A percentile compares a stretch with the other conserved stretches of the same genome.
phyloP scores from a whole-genome alignment of 2,888 invertebrate genomes.

The Caenorhabditis sinica region DNA sequence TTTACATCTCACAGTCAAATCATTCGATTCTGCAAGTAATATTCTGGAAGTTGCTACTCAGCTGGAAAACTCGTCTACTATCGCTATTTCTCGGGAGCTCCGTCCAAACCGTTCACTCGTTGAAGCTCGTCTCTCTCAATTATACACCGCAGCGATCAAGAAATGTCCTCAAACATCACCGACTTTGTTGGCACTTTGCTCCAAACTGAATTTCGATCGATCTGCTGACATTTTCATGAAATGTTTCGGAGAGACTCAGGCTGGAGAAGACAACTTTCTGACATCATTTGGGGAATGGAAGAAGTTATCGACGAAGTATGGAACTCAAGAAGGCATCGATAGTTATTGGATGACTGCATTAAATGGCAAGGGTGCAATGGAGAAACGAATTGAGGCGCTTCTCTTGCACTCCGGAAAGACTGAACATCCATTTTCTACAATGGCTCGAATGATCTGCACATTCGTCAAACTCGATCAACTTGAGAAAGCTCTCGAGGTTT shows the following conservation, averaged over 20 bases:
- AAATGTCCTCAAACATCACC: constrained; percentile 14
- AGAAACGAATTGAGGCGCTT: constrained; percentile 41
- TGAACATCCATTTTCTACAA: constrained; percentile 67
- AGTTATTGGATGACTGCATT: constrained; percentile 54
- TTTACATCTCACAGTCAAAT: constrained; percentile 19
- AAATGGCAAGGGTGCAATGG: not conserved
- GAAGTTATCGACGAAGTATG: constrained; percentile 45
- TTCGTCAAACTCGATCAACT: constrained; percentile 45
- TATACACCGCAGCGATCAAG: constrained; percentile 37
- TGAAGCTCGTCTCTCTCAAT: not conserved
- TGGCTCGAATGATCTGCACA: constrained; percentile 60
- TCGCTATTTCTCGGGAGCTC: constrained; percentile 23
- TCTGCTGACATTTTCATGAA: constrained; percentile 52
- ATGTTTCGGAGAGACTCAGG: constrained; percentile 19
- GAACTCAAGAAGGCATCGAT: constrained; percentile 57
- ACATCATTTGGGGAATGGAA: constrained; percentile 58
- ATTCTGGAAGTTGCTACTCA: constrained; percentile 1
- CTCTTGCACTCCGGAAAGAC: constrained; percentile 47
- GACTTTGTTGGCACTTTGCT: constrained; percentile 29
- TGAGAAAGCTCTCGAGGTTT: constrained; percentile 48
- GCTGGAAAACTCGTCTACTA: constrained; percentile 1
- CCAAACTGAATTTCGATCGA: constrained; percentile 36
- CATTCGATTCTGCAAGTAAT: not conserved
- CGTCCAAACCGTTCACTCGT: constrained; percentile 31
- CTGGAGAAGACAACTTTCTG: constrained; percentile 13